Conservation (phyloP, 2,888 invertebrate genomes). For the Pimpla rufipes region DNA sequence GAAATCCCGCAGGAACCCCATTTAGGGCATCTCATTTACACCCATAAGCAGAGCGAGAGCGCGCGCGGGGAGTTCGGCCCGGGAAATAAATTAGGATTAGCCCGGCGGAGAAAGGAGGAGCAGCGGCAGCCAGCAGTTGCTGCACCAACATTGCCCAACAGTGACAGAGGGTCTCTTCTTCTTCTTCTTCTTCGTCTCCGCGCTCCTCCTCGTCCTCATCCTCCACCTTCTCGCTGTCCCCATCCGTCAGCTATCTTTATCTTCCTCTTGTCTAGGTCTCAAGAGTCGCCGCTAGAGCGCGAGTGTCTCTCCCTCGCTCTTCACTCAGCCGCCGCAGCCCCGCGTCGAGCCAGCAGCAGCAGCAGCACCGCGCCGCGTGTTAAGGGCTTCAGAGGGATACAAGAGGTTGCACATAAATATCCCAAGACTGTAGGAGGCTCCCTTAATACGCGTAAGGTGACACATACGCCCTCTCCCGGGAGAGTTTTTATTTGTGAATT, state of each 20-base stretch:
- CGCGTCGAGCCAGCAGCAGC: background rate
- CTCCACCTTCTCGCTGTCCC: constrained; percentile 17
- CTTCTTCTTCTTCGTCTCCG: constrained; percentile 46
- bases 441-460: constrained; percentile 70
- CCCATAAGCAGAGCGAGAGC: background rate
- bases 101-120: constrained; percentile 50
- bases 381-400: constrained; percentile 48
- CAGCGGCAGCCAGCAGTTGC: constrained; percentile 22
- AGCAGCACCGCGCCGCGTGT: background rate
- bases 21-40: no score
- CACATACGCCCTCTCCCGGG: constrained; percentile 66
- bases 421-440: constrained; percentile 61
- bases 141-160: constrained; percentile 63
- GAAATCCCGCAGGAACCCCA: no score
- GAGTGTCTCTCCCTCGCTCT: background rate
- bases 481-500: constrained; percentile 68
- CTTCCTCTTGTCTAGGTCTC: constrained; percentile 60
- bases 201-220: constrained; percentile 7
- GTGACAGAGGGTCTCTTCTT: constrained; percentile 65
- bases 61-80: background rate
- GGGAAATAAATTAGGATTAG: no score
- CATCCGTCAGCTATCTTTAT: constrained; percentile 24
- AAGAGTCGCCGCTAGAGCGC: constrained; percentile 38
- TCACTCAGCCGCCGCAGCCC: background rate
- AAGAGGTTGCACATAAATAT: constrained; percentile 65